Evolutionary conservation across 2,888 invertebrate species (phyloP), one percentile per base, ranked within the genome.

Genomic region (Tinea pellionella): DNA sequence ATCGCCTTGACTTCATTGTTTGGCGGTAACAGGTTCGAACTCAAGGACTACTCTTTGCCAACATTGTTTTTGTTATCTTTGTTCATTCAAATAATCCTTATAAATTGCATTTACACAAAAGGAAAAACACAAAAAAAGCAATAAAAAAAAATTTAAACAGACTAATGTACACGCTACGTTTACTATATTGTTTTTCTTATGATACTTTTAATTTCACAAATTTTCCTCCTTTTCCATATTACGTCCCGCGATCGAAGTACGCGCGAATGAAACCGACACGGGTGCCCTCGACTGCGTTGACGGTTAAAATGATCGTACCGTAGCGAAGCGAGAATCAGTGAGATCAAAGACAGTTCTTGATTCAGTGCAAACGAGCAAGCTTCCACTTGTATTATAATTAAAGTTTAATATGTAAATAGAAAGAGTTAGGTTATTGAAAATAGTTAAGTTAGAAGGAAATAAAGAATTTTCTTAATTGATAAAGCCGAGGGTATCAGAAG

Each of bases 1-100:
- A 30, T 57, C 29, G 55, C 55, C 57, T 57, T 57, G 32, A 57
- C 57, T 57, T 16, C 15, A 32, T 24, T 32, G 29, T 57, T 32
- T 57, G n/a, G 18, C 55, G 15, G 15, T 15, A 47, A 15, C 47
- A 47, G 47, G 47, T 47, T 47, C 47, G 15, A 47, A 47, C 2
- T 47, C 2, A 37, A 12, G 37, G 37, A 37, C 9, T 15, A 2
- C 13, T n/a, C 15, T 15, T 15, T 47, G 13, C 9, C 47, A 15
- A 4, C 47, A 55, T 55, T 55, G 12, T 42, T n/a, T n/a, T n/a
- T n/a, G n/a, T n/a, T n/a, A n/a, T n/a, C 6, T 24, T 24, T 3
- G 24, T 24, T 24, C 6, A 24, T 24, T 24, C n/a, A 42, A 42
- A 42, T 15, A 42, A n/a, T 42, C n/a, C n/a, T n/a, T 42, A 4